Base-by-base conservation (phyloP, 2,888 invertebrate genomes). In the Oxycera nigricornis region DNA sequence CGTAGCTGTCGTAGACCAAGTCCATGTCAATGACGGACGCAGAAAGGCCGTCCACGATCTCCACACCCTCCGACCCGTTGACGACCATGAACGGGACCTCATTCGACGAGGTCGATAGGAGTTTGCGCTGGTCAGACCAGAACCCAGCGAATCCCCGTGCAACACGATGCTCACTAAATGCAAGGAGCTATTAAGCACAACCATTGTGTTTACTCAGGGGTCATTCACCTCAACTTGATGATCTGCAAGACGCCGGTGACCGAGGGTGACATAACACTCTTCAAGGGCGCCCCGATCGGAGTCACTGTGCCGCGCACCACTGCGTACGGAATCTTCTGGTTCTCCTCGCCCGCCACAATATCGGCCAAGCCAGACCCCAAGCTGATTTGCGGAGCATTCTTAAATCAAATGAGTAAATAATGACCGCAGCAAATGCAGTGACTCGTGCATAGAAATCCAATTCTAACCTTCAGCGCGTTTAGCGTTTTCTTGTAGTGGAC, bases 131-230 rank as follows among this genome's bases (percentile, higher is more conserved):
- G 80, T 95, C 93, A 0, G 92, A 91, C 94, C 94, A 94, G 85
- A 94, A 94, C 2, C 94, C 94, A n/a, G 92, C 91, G 3, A 92
- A 91, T 35, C 91, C 92, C 79, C 94, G 87, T n/a, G 93, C 91
- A 77, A 94, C 90, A 3, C 93, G 91, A 87, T 94, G 94, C 85
- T 94, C 94, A 81, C 92, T 92, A 78, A 0, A 74, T 72, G 11
- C n/a, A 26, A 30, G 11, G 26, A n/a, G 1, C 2, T 2, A 31
- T 26, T 14, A 52, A 14, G 14, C 20, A 26, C n/a, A 7, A 22
- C 17, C 26, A 20, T 35, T 24, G 24, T 50, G 50, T 46, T 46
- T 65, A 11, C 46, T 24, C 22, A 14, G 3, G 9, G 39, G 30
- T 41, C 14, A 55, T 20, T 61, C 76, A 82, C 82, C 80, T 83